These are phyloP conservation scores for Euura saliciscinereae DNA, from an alignment of 1,140 invertebrate species.

Conservation along the genomic window DNA sequence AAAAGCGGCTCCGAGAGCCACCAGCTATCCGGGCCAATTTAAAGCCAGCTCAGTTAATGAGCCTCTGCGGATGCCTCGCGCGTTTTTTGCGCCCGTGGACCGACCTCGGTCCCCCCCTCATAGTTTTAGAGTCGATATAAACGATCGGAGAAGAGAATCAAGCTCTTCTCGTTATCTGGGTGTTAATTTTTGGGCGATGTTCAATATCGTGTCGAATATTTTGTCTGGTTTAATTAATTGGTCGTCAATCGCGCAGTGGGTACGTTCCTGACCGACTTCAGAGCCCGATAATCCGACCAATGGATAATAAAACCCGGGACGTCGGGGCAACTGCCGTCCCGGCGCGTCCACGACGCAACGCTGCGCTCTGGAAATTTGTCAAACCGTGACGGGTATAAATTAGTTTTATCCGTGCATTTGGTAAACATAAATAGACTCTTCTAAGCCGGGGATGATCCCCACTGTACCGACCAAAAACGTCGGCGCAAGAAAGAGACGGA, in stretches of 20 bases:
- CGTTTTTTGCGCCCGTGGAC: slow-evolving; percentile 25
- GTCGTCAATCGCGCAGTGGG: neutral
- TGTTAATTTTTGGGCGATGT: no score
- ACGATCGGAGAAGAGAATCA: no score
- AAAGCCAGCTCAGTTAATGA: slow-evolving; percentile 10
- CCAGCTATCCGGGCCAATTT: slow-evolving; percentile 3
- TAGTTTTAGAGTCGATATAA: neutral
- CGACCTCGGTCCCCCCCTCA: neutral
- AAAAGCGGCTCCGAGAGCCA: neutral
- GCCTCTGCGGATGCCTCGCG: slow-evolving; percentile 34
- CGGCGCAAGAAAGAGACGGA: neutral
- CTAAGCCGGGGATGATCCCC: slow-evolving; percentile 12
- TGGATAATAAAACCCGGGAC: neutral
- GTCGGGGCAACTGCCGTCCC: neutral
- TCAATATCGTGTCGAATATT: neutral
- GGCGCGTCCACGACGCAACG: no score
- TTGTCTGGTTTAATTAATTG: neutral
- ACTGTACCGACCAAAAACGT: neutral
- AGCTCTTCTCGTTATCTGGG: no score
- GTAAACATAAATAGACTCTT: slow-evolving; percentile 18
- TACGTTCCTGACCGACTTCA: neutral
- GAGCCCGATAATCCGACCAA: slow-evolving; percentile 1
- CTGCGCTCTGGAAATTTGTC: neutral
- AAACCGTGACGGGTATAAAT: slow-evolving; percentile 10
- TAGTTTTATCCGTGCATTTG: slow-evolving; percentile 15